A percentile compares a stretch with the other conserved stretches of the same genome.
These are phyloP conservation scores for Colistium nudipinnis DNA, from an alignment of 2,113 vertebrate genomes.

Conservation along the genomic window DNA sequence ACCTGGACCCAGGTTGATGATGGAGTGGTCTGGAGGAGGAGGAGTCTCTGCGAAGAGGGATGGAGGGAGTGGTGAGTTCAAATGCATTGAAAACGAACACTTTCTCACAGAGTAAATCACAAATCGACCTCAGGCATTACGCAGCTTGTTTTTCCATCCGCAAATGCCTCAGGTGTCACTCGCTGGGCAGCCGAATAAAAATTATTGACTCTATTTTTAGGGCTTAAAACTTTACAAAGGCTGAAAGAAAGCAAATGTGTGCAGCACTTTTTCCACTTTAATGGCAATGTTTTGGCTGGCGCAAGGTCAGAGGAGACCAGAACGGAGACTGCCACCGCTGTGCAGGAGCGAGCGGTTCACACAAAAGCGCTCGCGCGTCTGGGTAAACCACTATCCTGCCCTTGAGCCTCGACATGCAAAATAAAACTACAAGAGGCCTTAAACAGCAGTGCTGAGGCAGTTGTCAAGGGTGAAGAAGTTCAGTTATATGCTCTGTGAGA, in stretches of 20 bases:
- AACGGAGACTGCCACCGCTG: slow-evolving; percentile 35
- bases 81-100: slow-evolving; percentile 33
- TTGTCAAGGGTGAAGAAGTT: slow-evolving; percentile 17
- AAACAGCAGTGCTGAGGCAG: slow-evolving; percentile 5
- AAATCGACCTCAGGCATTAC: too few relatives aligned
- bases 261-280: slow-evolving; percentile 47
- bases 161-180: slow-evolving; percentile 40
- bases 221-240: slow-evolving; percentile 49
- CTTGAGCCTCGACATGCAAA: slow-evolving; percentile 20
- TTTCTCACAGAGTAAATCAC: slow-evolving; percentile 10
- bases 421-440: slow-evolving; percentile 26
- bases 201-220: slow-evolving; percentile 25
- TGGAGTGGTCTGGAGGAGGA: slow-evolving; percentile 59
- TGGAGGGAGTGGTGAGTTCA: slow-evolving; percentile 1
- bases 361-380: slow-evolving; percentile 43
- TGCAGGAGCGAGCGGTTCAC: slow-evolving; percentile 41
- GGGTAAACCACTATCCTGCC: slow-evolving; percentile 32
- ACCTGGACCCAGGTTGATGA: slow-evolving; percentile 59
- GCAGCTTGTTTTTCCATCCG: slow-evolving; percentile 31
- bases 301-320: slow-evolving; percentile 9
- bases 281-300: slow-evolving; percentile 70
- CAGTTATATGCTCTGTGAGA: background rate
- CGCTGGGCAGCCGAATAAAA: slow-evolving; percentile 46
- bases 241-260: slow-evolving; percentile 53
- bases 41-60: slow-evolving; percentile 56